Conservation (phyloP, 2,113 vertebrate species). For the Alaudala cheleensis region DNA sequence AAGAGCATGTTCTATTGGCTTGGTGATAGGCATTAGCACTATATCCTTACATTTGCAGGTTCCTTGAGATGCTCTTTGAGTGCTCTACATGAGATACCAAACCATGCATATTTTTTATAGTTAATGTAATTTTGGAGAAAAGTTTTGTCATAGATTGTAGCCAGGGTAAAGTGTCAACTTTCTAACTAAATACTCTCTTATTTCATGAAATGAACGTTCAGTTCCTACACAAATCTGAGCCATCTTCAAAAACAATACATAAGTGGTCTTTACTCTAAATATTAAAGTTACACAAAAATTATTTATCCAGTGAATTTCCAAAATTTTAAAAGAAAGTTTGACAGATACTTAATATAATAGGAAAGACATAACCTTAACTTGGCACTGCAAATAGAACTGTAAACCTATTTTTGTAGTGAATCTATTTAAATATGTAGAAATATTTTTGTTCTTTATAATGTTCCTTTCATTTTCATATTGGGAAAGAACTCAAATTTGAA, state of each 20-base stretch:
- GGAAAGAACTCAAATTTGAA: neutral
- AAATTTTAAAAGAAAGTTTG: neutral
- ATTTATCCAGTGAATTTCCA: neutral
- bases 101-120: neutral
- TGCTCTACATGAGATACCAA: neutral
- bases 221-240: neutral
- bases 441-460: neutral
- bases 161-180: neutral
- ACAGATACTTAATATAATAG: neutral
- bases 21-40: neutral
- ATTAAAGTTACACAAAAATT: neutral
- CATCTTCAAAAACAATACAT: neutral
- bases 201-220: neutral
- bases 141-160: neutral
- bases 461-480: neutral
- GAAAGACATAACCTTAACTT: neutral
- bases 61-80: neutral
- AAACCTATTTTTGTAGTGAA: neutral
- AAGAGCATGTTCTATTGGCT: neutral
- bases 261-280: neutral
- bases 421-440: neutral
- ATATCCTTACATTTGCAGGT: neutral
- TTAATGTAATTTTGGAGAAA: neutral
- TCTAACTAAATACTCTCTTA: neutral
- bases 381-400: neutral